Evolutionary conservation across 2,113 vertebrate genomes (phyloP), one percentile per base, ranked within the genome.

Genomic region (Phycodurus eques): DNA sequence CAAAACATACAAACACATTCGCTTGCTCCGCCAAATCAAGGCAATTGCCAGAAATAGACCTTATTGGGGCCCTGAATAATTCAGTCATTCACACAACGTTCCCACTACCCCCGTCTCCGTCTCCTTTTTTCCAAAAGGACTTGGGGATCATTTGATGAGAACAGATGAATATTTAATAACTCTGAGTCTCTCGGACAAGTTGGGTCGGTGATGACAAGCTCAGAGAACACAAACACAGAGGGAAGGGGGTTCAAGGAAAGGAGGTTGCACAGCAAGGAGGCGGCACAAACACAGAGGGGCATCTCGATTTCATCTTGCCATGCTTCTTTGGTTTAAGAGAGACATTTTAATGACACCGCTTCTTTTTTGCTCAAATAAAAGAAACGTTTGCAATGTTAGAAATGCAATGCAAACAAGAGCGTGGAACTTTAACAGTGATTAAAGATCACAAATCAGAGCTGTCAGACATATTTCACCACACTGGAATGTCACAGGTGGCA

Each of bases 21-120:
- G 78, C 79, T 77, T 61, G 73, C 85, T 83, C 74, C 65, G 85
- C 85, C 70, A 75, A 76, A 72, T 80, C 68, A 1, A 84, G 70
- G 74, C 78, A 60, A 67, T 74, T 68, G 74, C 90, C 83, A 80
- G 83, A 92, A 92, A 92, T 92, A 92, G 82, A 80, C 53, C 81
- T 80, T 84, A 88, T 86, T 88, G 88, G 88, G n/a, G 27, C 76
- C 69, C 74, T 90, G 86, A 90, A 93, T 92, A 83, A 93, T 93
- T 92, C 88, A 91, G 85, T 85, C 83, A 84, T 89, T 88, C 83
- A 59, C 67, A 49, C 43, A 49, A 47, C 77, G 22, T 39, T 77
- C 75, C 47, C 61, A 53, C 70, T 68, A 17, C 67, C 51, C 17
- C 19, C 8, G 10, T 3, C 17, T n/a, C 49, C 19, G 19, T 22